A percentile compares a stretch with the other conserved stretches of the same genome.
These are phyloP conservation scores for Drosophila kokeensis DNA, from an alignment of 2,888 invertebrate species.

Conservation along the genomic window DNA sequence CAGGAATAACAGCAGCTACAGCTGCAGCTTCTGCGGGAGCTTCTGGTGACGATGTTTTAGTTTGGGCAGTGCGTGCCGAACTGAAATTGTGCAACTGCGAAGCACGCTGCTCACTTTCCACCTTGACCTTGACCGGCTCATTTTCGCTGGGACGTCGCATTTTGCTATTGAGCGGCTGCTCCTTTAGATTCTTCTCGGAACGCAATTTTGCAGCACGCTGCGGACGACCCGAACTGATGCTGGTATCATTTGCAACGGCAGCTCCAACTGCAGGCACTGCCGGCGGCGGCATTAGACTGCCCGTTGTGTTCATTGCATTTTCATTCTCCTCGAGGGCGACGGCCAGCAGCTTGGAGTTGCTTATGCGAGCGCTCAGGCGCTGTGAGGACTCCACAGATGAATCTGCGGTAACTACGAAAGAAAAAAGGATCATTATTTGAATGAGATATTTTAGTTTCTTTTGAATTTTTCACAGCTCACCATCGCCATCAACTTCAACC, in stretches of 20 bases:
- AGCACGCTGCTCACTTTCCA: slow-evolving; percentile 78
- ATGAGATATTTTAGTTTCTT: background rate
- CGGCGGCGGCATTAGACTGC: slow-evolving; percentile 73
- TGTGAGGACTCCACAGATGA: slow-evolving; percentile 15
- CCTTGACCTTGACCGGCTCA: slow-evolving; percentile 66
- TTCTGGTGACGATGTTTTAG: background rate
- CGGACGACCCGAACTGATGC: slow-evolving; percentile 73
- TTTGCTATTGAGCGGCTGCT: slow-evolving; percentile 69
- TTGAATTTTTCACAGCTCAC: slow-evolving; percentile 37
- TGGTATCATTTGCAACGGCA: slow-evolving; percentile 48
- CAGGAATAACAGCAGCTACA: background rate
- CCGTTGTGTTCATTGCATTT: slow-evolving; percentile 44
- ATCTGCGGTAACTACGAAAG: background rate
- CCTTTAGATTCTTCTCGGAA: slow-evolving; percentile 78
- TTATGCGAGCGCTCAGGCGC: slow-evolving; percentile 52
- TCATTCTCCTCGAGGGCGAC: slow-evolving; percentile 46
- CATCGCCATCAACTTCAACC: slow-evolving; percentile 64
- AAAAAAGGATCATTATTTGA: background rate
- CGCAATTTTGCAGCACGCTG: slow-evolving; percentile 82
- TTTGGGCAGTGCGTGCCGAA: background rate
- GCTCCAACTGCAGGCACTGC: slow-evolving; percentile 48
- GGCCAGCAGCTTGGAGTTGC: slow-evolving; percentile 66
- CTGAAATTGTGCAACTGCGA: slow-evolving; percentile 61
- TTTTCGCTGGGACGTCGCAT: slow-evolving; percentile 73
- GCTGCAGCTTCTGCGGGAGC: background rate